A percentile compares a stretch with the other conserved stretches of the same genome.
Evolutionary conservation across 1,140 invertebrate species (phyloP).

Genomic region (Campoletis sonorensis): DNA sequence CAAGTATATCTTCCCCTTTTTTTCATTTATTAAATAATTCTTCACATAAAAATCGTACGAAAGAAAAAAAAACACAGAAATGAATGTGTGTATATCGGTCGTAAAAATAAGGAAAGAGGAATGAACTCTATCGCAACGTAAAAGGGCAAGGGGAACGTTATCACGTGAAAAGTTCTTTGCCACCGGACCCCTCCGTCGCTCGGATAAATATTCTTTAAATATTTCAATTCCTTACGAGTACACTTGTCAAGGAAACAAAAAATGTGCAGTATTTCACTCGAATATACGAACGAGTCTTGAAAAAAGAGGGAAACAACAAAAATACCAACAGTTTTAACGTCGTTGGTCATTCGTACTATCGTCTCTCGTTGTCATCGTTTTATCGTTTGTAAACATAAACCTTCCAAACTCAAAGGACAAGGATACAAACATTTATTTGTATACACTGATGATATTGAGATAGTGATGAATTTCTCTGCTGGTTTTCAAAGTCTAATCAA

Average conservation of each 20-base stretch:
- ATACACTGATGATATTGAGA: background rate
- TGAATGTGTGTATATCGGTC: too few species aligned
- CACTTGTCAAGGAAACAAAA: background rate
- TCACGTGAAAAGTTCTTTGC: background rate
- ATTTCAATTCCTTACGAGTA: background rate
- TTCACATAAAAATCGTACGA: too few species aligned
- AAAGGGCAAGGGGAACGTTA: too few species aligned
- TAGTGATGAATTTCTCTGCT: background rate
- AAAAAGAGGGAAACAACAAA: background rate
- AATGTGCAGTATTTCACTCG: too few species aligned
- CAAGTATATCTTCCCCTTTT: too few species aligned
- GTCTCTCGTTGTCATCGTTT: background rate
- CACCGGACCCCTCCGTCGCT: background rate
- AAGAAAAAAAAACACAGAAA: too few species aligned
- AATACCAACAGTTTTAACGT: background rate
- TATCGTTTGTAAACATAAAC: background rate
- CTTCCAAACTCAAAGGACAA: background rate
- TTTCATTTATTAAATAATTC: too few species aligned
- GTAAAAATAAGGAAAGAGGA: too few species aligned
- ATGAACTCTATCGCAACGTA: too few species aligned
- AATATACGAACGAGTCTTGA: background rate
- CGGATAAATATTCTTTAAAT: conserved; percentile 1
- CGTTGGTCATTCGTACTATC: background rate
- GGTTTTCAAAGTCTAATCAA: background rate
- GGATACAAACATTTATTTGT: background rate